Evolutionary conservation across 2,797 vertebrate genomes (phyloP).

Genomic region (Amphiprion clarkii): DNA sequence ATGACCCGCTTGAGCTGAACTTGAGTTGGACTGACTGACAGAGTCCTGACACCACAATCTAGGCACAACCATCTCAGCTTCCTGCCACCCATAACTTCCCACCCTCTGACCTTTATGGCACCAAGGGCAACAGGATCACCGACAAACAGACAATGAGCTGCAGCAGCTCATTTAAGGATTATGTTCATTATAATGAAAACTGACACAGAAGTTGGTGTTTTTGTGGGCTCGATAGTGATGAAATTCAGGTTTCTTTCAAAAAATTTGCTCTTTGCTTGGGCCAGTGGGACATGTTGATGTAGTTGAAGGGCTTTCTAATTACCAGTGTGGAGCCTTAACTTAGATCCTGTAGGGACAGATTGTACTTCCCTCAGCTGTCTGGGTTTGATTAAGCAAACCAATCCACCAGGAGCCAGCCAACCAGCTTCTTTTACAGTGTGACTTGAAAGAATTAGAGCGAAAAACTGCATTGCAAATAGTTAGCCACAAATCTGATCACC

Average conservation of each 20-base stretch:
- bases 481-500: constrained; percentile 28
- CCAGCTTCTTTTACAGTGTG: constrained; percentile 42
- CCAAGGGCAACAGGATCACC: constrained; percentile 42
- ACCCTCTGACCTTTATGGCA: constrained; percentile 50
- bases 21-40: constrained; percentile 68
- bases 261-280: constrained; percentile 46
- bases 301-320: constrained; percentile 64
- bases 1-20: constrained; percentile 56
- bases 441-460: constrained; percentile 20
- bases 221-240: constrained; percentile 20
- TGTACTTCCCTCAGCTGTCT: constrained; percentile 75
- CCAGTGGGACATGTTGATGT: constrained; percentile 61
- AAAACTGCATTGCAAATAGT: background rate
- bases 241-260: constrained; percentile 38
- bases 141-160: constrained; percentile 10
- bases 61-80: constrained; percentile 55
- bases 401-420: constrained; percentile 50
- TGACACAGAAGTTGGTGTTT: constrained; percentile 26
- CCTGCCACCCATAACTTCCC: constrained; percentile 65
- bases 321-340: constrained; percentile 64
- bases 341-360: constrained; percentile 66
- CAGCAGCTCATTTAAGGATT: constrained; percentile 21
- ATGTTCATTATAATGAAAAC: constrained; percentile 16
- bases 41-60: constrained; percentile 66
- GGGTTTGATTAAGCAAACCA: constrained; percentile 75